Base-by-base conservation (phyloP, 2,113 vertebrate genomes). In the Labrus mixtus region DNA sequence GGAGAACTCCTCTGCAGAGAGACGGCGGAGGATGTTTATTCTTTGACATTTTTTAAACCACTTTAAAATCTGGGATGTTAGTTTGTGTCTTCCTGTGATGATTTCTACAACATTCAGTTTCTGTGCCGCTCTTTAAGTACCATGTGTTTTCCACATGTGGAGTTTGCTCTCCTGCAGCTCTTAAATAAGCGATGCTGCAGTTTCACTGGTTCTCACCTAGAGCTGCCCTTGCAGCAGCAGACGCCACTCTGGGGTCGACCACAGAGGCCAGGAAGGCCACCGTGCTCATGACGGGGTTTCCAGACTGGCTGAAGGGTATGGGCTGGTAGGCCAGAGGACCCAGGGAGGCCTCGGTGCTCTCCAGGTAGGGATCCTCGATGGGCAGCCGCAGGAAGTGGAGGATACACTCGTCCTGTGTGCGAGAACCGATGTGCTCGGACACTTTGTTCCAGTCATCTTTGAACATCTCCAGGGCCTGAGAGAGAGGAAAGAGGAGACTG, bases 381-480 rank as follows among this genome's bases (percentile, higher is more conserved):
- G 98, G 98, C 15, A 99, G 95, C 0, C 98, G 91, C 82, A 99
- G 89, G 73, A 99, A 99, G 76, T 99, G 97, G 11, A 99, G 95
- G 68, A 99, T 99, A 78, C 98, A 99, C 86, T 99, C 98, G 4
- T 99, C 97, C 71, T 99, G 98, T 3, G 98, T 99, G 19, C 97
- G 96, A 59, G 97, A 99, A 19, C 97, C 98, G 0, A 99, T 95
- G 0, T 99, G 98, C 93, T 99, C 98, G 0, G 97, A 99, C 57
- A 99, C 98, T 81, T 99, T 99, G 92, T 99, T 99, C 98, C 98
- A 99, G 91, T 99, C 97, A 1, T 99, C 97, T 85, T 99, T 99
- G 90, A 95, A 99, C 97, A 99, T 99, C 91, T 99, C 98, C 81
- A 99, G 90, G 0, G 97, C 98, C 97, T 99, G 83, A 10, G 4